These are phyloP conservation scores for Cephus pulcher DNA, from an alignment of 2,888 invertebrate genomes.

Conservation along the genomic window DNA sequence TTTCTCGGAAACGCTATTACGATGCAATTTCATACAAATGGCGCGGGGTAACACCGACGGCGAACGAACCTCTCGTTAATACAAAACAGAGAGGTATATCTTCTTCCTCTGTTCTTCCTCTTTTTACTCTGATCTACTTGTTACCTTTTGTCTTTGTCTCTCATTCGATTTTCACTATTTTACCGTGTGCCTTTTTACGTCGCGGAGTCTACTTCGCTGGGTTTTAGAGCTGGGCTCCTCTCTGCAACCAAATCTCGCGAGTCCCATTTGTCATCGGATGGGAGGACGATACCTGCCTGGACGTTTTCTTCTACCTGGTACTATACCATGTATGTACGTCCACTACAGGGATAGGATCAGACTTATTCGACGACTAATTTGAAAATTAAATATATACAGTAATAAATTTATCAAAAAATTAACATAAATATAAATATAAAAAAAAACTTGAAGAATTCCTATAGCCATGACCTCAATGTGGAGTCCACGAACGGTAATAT, in stretches of 20 bases:
- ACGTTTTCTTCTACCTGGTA: background rate
- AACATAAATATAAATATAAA: background rate
- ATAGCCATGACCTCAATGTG: background rate
- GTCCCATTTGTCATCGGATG: background rate
- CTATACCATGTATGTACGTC: background rate
- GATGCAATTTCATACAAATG: constrained; percentile 29
- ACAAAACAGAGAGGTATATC: constrained; percentile 24
- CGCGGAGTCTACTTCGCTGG: background rate
- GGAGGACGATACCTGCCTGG: background rate
- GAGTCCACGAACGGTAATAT: background rate
- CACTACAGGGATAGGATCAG: background rate
- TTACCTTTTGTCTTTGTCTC: background rate
- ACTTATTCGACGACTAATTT: background rate
- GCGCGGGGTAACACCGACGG: constrained; percentile 3
- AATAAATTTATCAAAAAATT: background rate
- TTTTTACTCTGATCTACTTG: background rate
- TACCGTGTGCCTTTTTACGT: background rate
- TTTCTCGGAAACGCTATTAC: constrained; percentile 25
- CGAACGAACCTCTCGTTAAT: constrained; percentile 26
- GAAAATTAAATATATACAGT: background rate
- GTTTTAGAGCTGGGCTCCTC: background rate
- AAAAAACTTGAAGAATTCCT: background rate
- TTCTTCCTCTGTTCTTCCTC: constrained; percentile 1
- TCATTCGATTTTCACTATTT: background rate
- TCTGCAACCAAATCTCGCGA: constrained; percentile 3